Evolutionary conservation across 2,888 invertebrate genomes (phyloP).

Genomic region (Orthosia cruda): DNA sequence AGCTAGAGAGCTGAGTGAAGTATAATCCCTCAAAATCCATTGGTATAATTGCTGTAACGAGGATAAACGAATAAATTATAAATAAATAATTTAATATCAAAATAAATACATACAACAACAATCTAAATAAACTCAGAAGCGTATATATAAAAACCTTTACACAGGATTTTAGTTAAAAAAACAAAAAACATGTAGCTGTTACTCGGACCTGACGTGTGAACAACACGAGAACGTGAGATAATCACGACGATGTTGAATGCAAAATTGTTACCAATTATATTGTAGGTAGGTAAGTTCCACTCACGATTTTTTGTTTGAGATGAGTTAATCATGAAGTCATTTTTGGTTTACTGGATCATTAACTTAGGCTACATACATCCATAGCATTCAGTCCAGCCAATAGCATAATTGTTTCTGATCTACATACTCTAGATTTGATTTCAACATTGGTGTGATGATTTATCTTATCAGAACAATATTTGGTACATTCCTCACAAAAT

Average conservation of each 20-base stretch:
- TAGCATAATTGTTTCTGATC: neutral
- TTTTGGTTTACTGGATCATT: neutral
- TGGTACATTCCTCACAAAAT: neutral
- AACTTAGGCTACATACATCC: neutral
- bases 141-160: slow-evolving; percentile 21
- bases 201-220: slow-evolving; percentile 60
- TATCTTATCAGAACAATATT: neutral
- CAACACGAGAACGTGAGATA: slow-evolving; percentile 65
- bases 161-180: slow-evolving; percentile 34
- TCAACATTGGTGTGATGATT: too few species aligned
- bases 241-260: slow-evolving; percentile 56
- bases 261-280: slow-evolving; percentile 56
- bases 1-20: neutral
- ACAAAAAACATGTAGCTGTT: slow-evolving; percentile 21
- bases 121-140: slow-evolving; percentile 32
- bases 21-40: neutral
- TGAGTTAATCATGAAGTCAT: slow-evolving; percentile 33
- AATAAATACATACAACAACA: slow-evolving; percentile 7
- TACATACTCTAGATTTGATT: neutral
- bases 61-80: too few species aligned
- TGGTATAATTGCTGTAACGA: too few species aligned
- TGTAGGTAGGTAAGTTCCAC: slow-evolving; percentile 14
- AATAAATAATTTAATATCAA: neutral
- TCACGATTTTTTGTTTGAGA: slow-evolving; percentile 41
- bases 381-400: neutral